phyloP scores from a whole-genome alignment of 2,797 vertebrate species.

The Salarias fasciatus region DNA sequence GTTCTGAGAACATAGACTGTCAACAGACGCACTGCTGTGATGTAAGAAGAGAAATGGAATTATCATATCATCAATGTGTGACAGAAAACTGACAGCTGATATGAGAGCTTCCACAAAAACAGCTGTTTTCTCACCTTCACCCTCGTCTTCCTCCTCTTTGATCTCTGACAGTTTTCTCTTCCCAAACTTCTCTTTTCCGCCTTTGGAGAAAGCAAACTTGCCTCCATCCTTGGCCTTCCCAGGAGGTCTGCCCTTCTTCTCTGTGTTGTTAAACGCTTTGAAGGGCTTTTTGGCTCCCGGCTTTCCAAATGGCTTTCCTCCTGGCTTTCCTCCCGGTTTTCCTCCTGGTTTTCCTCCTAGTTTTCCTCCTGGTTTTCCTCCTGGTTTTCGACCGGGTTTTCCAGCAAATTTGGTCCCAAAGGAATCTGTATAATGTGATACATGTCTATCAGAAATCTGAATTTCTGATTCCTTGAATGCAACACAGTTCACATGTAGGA shows the following conservation, averaged over 20 bases:
- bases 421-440: slow-evolving; percentile 51
- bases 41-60: no score
- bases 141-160: slow-evolving; percentile 26
- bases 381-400: slow-evolving; percentile 54
- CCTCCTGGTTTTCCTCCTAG: background rate
- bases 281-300: slow-evolving; percentile 61
- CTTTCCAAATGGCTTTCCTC: slow-evolving; percentile 50
- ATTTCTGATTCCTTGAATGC: no score
- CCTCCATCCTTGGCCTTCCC: slow-evolving; percentile 45
- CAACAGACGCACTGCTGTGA: no score
- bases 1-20: no score
- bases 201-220: slow-evolving; percentile 56
- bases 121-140: slow-evolving; percentile 53
- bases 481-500: background rate
- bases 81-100: no score
- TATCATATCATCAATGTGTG: no score
- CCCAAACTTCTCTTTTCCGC: slow-evolving; percentile 36
- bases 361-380: no score
- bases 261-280: slow-evolving; percentile 59
- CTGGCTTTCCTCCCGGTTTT: slow-evolving; percentile 54
- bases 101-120: no score
- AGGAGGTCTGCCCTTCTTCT: slow-evolving; percentile 56
- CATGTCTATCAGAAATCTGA: background rate
- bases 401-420: slow-evolving; percentile 65
- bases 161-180: slow-evolving; percentile 69